Conservation (phyloP, 2,113 vertebrate species). For the Chroicocephalus ridibundus region DNA sequence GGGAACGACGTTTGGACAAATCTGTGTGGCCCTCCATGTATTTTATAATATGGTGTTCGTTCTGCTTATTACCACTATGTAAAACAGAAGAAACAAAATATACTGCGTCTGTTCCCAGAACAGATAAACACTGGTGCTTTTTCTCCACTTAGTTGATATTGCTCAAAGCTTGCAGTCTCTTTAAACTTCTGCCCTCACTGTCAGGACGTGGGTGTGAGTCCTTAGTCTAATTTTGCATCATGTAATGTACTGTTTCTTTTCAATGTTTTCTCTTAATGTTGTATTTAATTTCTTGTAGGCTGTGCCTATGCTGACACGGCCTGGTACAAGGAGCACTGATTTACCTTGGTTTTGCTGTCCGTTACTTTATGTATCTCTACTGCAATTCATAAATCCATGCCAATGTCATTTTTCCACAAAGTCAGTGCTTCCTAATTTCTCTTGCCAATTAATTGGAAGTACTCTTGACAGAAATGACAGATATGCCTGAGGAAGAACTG, state of each 20-base stretch:
- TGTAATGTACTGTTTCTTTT: not conserved
- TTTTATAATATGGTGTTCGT: not conserved
- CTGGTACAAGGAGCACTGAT: not conserved
- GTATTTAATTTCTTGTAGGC: not conserved
- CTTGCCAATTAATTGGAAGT: constrained; percentile 8
- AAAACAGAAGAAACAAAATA: not conserved
- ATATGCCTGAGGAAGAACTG: not conserved
- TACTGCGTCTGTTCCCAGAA: not conserved
- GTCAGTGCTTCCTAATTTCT: not conserved
- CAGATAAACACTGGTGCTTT: not conserved
- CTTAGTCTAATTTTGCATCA: not conserved
- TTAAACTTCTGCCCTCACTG: not conserved
- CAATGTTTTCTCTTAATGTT: not conserved
- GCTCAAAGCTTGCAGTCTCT: not conserved
- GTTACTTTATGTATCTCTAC: not conserved
- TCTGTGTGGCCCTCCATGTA: too few relatives aligned
- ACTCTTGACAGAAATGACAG: constrained; percentile 15
- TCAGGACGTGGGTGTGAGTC: not conserved
- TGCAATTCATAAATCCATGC: not conserved
- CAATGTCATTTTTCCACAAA: not conserved
- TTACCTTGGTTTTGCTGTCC: not conserved
- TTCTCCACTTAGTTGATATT: not conserved
- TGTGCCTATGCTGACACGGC: not conserved
- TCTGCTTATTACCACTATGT: not conserved
- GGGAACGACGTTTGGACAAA: not conserved